Evolutionary conservation across 35 echinoderm and acorn worm genomes (phyloP).

Genomic region (Lytechinus variegatus): DNA sequence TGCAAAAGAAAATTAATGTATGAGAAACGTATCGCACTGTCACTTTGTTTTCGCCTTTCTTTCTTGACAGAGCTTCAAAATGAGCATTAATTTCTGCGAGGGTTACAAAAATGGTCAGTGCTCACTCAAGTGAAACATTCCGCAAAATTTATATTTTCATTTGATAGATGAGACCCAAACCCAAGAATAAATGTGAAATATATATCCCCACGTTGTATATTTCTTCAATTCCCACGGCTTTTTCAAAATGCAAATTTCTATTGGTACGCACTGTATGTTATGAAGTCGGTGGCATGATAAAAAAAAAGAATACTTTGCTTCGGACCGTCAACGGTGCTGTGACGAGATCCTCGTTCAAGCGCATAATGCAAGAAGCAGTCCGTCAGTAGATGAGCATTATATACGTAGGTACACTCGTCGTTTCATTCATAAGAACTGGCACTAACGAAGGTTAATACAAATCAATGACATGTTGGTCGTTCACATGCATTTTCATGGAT

Average conservation of each 20-base stretch:
- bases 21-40: too few relatives aligned
- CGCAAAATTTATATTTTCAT: too few relatives aligned
- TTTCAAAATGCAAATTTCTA: not conserved
- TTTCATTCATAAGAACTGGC: not conserved
- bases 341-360: not conserved
- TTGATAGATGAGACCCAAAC: too few relatives aligned
- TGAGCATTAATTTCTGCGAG: too few relatives aligned
- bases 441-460: not conserved
- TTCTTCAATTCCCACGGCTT: not conserved
- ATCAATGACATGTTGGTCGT: not conserved
- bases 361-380: not conserved
- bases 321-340: not conserved
- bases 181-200: too few relatives aligned
- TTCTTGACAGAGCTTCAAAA: too few relatives aligned
- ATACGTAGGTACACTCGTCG: too few relatives aligned
- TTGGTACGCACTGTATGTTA: not conserved
- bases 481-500: not conserved
- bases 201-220: too few relatives aligned
- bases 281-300: not conserved
- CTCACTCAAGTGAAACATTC: too few relatives aligned
- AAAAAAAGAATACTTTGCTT: not conserved
- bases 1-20: too few relatives aligned
- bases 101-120: too few relatives aligned
- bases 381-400: not conserved
- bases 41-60: too few relatives aligned